A percentile compares a stretch with the other conserved stretches of the same genome.
Evolutionary conservation across 2,113 vertebrate genomes (phyloP).

Genomic region (Fulmarus glacialis): DNA sequence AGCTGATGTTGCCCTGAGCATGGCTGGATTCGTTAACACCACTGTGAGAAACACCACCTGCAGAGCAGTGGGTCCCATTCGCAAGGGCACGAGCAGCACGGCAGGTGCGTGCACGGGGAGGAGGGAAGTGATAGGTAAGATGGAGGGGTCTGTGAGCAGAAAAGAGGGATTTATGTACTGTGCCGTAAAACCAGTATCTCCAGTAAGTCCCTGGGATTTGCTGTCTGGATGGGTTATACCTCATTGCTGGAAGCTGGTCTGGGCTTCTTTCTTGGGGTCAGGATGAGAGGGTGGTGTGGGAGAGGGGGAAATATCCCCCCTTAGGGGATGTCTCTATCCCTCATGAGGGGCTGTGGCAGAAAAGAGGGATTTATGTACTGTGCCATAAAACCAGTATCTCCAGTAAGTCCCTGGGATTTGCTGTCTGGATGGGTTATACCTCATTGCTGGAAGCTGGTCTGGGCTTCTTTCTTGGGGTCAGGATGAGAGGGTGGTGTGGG

Average conservation of each 20-base stretch:
- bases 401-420: background rate
- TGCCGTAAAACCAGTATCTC: background rate
- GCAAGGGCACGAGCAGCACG: background rate
- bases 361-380: background rate
- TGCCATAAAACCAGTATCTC: background rate
- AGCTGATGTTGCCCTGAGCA: background rate
- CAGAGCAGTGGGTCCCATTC: accelerated
- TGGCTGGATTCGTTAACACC: background rate
- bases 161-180: background rate
- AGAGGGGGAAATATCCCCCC: background rate
- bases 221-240: background rate
- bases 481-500: background rate
- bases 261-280: background rate
- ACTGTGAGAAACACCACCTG: accelerated
- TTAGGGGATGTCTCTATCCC: background rate
- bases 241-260: background rate
- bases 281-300: background rate
- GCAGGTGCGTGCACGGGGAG: accelerated
- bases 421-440: background rate
- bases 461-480: background rate
- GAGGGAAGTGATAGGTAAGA: background rate
- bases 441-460: background rate
- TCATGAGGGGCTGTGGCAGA: background rate
- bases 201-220: background rate
- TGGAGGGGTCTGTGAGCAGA: background rate